These are phyloP conservation scores for silkworm (Bombyx mori) DNA, from an alignment of 1,140 invertebrate genomes.

Conservation along the genomic window DNA sequence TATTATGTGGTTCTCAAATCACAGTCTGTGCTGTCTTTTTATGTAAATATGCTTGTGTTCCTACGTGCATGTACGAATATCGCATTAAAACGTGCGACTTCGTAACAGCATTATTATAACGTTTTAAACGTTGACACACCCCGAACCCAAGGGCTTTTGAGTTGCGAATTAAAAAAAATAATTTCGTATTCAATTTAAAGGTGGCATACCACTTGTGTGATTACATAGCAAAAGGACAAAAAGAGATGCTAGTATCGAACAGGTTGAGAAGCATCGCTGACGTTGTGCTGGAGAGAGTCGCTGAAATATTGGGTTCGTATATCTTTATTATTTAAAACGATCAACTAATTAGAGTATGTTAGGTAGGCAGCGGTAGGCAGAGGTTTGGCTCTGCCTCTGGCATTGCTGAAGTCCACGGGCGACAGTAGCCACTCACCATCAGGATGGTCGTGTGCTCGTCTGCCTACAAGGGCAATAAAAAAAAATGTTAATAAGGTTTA, in stretches of 20 bases:
- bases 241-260: slow-evolving; percentile 57
- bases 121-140: not conserved
- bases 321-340: not conserved
- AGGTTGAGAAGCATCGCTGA: slow-evolving; percentile 58
- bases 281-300: slow-evolving; percentile 57
- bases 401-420: no score
- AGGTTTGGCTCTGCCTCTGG: no score
- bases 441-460: no score
- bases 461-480: no score
- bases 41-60: slow-evolving; percentile 2
- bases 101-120: not conserved
- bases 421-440: no score
- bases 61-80: slow-evolving; percentile 7
- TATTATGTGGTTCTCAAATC: no score
- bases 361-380: no score
- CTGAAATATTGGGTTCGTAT: slow-evolving; percentile 54
- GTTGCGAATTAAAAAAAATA: not conserved
- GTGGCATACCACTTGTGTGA: slow-evolving; percentile 61
- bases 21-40: no score
- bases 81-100: no score
- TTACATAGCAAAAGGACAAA: slow-evolving; percentile 56
- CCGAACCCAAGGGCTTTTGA: not conserved
- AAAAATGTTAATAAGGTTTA: not conserved
- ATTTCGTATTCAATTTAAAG: slow-evolving; percentile 18
- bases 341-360: not conserved